Percentiles rank a stretch among this genome's conserved stretches.
Conservation (phyloP, 2,797 vertebrate species). For the Rhincodon typus region DNA sequence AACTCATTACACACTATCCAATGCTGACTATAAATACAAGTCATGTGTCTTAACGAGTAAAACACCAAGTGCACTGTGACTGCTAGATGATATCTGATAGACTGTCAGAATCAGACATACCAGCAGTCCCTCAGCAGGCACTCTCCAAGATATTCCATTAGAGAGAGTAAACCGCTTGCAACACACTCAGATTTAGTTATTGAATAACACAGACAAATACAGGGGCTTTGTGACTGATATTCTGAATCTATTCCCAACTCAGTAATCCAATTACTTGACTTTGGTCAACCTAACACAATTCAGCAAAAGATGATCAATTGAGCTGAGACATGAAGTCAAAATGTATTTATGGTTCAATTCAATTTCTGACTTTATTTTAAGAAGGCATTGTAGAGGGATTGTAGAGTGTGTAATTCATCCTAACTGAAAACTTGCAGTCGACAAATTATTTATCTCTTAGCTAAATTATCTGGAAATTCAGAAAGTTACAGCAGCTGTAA, state of each 20-base stretch:
- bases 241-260: neutral
- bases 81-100: conserved; percentile 8
- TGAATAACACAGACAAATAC: neutral
- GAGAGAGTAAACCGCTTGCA: neutral
- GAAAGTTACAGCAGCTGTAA: neutral
- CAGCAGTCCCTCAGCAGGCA: neutral
- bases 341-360: neutral
- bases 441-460: neutral
- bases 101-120: neutral
- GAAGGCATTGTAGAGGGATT: neutral
- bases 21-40: neutral
- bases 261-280: conserved; percentile 11
- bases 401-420: neutral
- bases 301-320: neutral
- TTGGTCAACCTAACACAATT: neutral
- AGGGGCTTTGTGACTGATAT: neutral
- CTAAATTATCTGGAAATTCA: neutral
- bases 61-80: neutral
- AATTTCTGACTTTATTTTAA: neutral
- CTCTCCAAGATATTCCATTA: neutral
- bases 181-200: neutral
- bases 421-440: neutral
- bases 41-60: neutral
- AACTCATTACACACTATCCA: neutral
- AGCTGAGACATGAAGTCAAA: conserved; percentile 11